Conservation (phyloP, 2,113 vertebrate genomes). For the Pedetes capensis region DNA sequence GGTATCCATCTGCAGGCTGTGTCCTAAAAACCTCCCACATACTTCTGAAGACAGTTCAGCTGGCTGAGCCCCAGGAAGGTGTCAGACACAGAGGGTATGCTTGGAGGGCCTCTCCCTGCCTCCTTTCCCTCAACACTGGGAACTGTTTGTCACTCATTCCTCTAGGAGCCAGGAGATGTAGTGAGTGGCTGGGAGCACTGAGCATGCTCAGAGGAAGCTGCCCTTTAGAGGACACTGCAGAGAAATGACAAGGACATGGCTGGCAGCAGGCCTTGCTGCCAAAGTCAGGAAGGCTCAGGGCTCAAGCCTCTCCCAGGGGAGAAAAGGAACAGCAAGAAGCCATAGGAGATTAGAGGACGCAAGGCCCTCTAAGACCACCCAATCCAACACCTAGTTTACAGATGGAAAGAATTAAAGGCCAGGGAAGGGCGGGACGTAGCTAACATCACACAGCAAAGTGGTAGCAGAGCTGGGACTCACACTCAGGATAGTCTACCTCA, state of each 20-base stretch:
- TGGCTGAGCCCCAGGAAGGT: neutral
- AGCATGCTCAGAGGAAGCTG: constrained; percentile 77
- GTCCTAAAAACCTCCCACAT: neutral
- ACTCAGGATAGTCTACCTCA: neutral
- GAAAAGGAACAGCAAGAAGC: neutral
- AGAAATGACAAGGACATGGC: constrained; percentile 55
- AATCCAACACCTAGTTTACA: neutral
- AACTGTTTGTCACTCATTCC: neutral
- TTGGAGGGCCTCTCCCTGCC: neutral
- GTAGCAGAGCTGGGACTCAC: neutral
- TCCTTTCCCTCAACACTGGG: neutral
- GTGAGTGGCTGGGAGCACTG: constrained; percentile 38
- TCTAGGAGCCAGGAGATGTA: neutral
- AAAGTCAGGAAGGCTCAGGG: neutral
- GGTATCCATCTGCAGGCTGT: neutral
- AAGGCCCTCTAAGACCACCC: neutral
- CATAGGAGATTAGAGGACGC: neutral
- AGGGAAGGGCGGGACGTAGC: neutral
- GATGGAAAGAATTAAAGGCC: neutral
- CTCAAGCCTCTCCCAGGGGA: neutral
- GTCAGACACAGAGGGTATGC: neutral
- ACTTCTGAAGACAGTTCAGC: neutral
- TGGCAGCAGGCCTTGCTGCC: neutral
- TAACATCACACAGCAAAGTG: neutral
- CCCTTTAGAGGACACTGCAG: constrained; percentile 84